These are phyloP conservation scores for Drosophila limbata DNA, from an alignment of 2,888 invertebrate species.

Conservation along the genomic window DNA sequence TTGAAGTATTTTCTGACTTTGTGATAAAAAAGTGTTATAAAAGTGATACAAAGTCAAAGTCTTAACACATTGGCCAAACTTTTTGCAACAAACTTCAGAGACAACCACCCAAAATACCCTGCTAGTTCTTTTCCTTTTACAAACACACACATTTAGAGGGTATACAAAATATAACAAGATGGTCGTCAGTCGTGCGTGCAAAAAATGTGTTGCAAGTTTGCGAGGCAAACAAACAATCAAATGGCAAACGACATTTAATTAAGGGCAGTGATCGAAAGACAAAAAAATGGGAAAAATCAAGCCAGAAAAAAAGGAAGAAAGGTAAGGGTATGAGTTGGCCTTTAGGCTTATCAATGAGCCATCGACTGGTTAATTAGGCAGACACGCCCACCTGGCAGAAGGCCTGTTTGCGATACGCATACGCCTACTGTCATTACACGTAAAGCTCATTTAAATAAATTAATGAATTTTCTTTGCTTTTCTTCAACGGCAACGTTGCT, in stretches of 20 bases:
- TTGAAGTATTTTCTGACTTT: too few species aligned
- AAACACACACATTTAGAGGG: slow-evolving; percentile 13
- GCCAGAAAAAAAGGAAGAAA: not conserved
- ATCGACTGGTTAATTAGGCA: slow-evolving; percentile 66
- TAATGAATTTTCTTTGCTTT: slow-evolving; percentile 70
- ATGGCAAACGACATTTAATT: slow-evolving; percentile 73
- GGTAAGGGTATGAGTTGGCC: not conserved
- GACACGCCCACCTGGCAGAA: slow-evolving; percentile 51
- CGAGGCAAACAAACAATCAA: slow-evolving; percentile 63
- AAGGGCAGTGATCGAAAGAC: slow-evolving; percentile 45
- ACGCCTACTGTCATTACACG: slow-evolving; percentile 71
- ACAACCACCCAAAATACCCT: not conserved
- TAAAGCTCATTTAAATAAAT: slow-evolving; percentile 76
- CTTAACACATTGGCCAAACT: not conserved
- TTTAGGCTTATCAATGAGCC: slow-evolving; percentile 59
- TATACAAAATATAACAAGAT: slow-evolving; percentile 24
- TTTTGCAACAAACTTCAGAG: not conserved
- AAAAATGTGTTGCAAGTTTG: slow-evolving; percentile 30
- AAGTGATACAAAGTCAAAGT: too few species aligned
- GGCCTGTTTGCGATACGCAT: slow-evolving; percentile 15
- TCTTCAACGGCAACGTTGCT: slow-evolving; percentile 26
- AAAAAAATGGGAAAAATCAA: slow-evolving; percentile 7
- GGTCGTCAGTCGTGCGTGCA: slow-evolving; percentile 45
- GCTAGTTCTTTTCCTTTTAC: not conserved
- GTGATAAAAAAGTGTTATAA: too few species aligned